Evolutionary conservation across 2,113 vertebrate species (phyloP).

Genomic region (Zapornia atra): DNA sequence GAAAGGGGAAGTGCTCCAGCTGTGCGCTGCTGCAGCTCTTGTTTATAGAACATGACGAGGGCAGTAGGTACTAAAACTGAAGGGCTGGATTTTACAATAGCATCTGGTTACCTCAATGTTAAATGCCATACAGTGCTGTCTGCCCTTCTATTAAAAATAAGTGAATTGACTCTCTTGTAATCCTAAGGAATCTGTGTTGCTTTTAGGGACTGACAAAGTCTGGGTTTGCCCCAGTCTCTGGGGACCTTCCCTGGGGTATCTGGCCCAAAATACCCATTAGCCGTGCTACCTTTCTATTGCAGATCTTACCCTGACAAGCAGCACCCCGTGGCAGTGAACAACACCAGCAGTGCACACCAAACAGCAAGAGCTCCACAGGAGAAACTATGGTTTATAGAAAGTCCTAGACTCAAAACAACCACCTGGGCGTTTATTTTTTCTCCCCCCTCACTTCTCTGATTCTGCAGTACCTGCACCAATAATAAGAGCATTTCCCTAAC

Average conservation of each 20-base stretch:
- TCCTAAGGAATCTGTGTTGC: neutral
- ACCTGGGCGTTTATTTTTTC: neutral
- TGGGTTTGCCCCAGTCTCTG: neutral
- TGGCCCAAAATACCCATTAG: neutral
- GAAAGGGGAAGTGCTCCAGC: neutral
- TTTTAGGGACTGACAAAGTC: neutral
- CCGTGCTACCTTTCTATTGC: neutral
- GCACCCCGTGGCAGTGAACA: neutral
- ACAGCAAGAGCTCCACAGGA: neutral
- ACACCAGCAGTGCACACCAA: neutral
- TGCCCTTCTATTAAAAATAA: neutral
- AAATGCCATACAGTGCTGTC: too few relatives aligned
- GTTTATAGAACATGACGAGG: neutral
- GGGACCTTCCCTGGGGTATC: rapidly evolving
- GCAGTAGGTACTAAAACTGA: neutral
- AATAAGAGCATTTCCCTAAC: neutral
- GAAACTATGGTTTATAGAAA: neutral
- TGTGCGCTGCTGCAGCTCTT: neutral
- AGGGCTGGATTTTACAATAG: neutral
- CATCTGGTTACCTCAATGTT: neutral
- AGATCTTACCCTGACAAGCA: neutral
- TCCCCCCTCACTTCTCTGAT: neutral
- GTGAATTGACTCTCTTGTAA: neutral
- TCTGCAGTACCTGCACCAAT: neutral
- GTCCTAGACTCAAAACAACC: neutral